Evolutionary conservation across 2,797 vertebrate species (phyloP).

Genomic region (Orientallactaga sibirica): DNA sequence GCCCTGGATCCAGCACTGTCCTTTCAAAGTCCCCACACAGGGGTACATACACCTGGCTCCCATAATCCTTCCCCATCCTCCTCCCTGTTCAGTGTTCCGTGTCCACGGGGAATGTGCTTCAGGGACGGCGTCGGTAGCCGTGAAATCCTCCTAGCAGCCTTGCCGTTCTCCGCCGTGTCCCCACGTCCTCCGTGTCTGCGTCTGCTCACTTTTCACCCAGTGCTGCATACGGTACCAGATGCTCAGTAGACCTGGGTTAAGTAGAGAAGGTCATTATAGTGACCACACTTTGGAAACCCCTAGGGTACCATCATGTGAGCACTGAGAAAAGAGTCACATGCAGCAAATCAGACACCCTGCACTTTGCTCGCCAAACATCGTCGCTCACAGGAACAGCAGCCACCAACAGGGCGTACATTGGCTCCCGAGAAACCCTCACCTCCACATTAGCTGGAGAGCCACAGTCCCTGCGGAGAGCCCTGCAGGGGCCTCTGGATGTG

Average conservation of each 20-base stretch:
- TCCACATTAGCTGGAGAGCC: neutral
- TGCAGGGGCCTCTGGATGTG: constrained; percentile 46
- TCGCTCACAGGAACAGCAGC: fast-evolving
- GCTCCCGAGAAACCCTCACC: neutral
- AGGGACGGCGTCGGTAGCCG: fast-evolving
- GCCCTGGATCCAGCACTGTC: neutral
- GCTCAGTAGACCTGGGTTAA: fast-evolving
- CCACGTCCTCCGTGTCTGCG: fast-evolving
- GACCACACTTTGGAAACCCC: fast-evolving
- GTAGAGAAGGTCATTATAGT: fast-evolving
- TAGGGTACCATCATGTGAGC: fast-evolving
- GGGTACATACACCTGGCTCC: neutral
- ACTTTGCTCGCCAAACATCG: neutral
- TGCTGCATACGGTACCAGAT: fast-evolving
- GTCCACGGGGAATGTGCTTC: fast-evolving
- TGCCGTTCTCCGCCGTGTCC: fast-evolving
- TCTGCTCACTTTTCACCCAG: neutral
- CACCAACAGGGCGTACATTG: fast-evolving
- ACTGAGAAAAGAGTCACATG: fast-evolving
- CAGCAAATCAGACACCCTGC: fast-evolving
- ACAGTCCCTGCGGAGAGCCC: fast-evolving
- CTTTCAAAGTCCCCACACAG: fast-evolving
- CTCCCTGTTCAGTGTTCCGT: fast-evolving
- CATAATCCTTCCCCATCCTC: fast-evolving
- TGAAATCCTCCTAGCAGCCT: fast-evolving